Evolutionary conservation across 2,113 vertebrate genomes (phyloP).

Genomic region (Dipodomys stephensi): DNA sequence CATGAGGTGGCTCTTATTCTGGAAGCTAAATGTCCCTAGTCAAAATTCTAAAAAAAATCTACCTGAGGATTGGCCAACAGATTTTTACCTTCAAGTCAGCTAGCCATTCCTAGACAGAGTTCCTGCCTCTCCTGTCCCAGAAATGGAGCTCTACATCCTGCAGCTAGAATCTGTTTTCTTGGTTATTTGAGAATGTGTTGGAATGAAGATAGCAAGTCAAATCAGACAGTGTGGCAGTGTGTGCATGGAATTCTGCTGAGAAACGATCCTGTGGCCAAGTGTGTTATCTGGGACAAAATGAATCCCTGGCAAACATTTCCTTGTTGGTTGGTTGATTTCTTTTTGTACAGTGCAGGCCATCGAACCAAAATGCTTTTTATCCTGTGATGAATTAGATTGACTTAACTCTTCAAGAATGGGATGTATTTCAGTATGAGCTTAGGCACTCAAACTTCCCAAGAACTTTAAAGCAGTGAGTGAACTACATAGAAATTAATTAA

Average conservation of each 20-base stretch:
- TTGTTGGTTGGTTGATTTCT: neutral
- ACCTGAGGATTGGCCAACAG: neutral
- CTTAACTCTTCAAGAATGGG: neutral
- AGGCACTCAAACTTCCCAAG: slow-evolving; percentile 17
- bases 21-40: neutral
- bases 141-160: neutral
- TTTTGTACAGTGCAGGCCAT: neutral
- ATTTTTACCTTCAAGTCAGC: neutral
- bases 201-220: neutral
- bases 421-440: neutral
- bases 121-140: neutral
- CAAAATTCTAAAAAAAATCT: neutral
- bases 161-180: neutral
- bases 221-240: neutral
- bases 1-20: neutral
- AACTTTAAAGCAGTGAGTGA: slow-evolving; percentile 23
- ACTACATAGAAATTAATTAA: neutral
- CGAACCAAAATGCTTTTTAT: neutral
- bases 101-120: neutral
- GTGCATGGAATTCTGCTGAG: neutral
- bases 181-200: neutral
- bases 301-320: neutral
- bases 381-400: neutral
- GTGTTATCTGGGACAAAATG: slow-evolving; percentile 4
- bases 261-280: neutral